These are phyloP conservation scores for Cottoperca gobio DNA, from an alignment of 2,797 vertebrate species.

Conservation along the genomic window DNA sequence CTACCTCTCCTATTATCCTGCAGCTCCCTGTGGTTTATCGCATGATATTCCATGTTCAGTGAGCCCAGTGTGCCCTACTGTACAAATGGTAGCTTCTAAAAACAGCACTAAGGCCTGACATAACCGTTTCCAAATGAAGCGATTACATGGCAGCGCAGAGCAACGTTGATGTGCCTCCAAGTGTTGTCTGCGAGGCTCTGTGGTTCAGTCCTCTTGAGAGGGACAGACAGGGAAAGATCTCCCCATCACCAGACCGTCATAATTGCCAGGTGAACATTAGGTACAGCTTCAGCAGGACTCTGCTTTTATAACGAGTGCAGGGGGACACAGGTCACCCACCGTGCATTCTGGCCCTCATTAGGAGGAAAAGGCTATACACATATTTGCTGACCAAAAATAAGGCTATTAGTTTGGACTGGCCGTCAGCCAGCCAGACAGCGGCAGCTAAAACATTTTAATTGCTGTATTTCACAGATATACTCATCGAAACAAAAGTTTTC, in stretches of 20 bases:
- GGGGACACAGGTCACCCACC: conserved; percentile 76
- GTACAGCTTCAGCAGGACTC: conserved; percentile 55
- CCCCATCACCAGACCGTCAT: conserved; percentile 64
- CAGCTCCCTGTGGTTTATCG: conserved; percentile 53
- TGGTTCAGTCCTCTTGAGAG: conserved; percentile 56
- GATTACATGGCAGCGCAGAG: conserved; percentile 63
- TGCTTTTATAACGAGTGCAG: conserved; percentile 82
- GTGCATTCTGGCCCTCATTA: conserved; percentile 78
- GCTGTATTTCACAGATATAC: conserved; percentile 55
- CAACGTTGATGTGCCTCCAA: conserved; percentile 64
- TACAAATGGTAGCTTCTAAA: conserved; percentile 67
- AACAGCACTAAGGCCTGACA: conserved; percentile 67
- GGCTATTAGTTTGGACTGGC: conserved; percentile 76
- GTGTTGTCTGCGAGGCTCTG: conserved; percentile 57
- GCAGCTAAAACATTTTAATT: conserved; percentile 71
- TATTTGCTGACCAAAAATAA: conserved; percentile 78
- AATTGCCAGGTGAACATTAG: conserved; percentile 75
- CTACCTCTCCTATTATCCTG: conserved; percentile 47
- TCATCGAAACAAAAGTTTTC: conserved; percentile 55
- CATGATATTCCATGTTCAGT: conserved; percentile 52
- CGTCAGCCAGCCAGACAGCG: conserved; percentile 53
- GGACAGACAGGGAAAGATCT: conserved; percentile 59
- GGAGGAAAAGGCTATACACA: conserved; percentile 73
- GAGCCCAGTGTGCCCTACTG: conserved; percentile 36
- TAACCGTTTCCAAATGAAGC: conserved; percentile 71